Evolutionary conservation across 1,140 invertebrate species (phyloP).

Genomic region (Pararge aegeria): DNA sequence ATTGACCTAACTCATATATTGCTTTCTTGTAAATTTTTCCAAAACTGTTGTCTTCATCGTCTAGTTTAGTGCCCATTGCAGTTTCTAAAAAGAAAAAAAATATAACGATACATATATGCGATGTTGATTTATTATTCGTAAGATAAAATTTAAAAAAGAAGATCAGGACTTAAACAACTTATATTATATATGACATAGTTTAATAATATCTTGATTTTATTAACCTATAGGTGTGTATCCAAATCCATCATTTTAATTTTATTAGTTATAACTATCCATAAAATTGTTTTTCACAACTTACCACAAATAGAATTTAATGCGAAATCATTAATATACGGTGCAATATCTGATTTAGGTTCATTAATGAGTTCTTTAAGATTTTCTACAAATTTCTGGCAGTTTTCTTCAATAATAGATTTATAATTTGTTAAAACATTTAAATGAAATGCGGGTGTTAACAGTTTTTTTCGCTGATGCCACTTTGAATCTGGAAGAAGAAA

Average conservation of each 20-base stretch:
- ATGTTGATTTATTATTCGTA: no score
- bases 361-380: conserved; percentile 22
- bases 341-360: conserved; percentile 76
- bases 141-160: no score
- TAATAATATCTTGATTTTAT: no score
- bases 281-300: no score
- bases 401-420: conserved; percentile 78
- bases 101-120: not conserved
- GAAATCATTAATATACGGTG: conserved; percentile 85
- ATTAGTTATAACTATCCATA: no score
- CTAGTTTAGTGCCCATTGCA: conserved; percentile 72
- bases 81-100: conserved; percentile 47
- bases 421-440: conserved; percentile 93
- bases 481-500: conserved; percentile 81
- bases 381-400: conserved; percentile 44
- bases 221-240: no score
- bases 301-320: conserved; percentile 83
- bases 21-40: conserved; percentile 57
- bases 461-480: conserved; percentile 89
- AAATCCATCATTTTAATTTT: no score
- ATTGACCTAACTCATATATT: conserved; percentile 57
- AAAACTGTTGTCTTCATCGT: conserved; percentile 43
- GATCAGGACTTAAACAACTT: no score
- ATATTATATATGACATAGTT: no score
- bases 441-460: conserved; percentile 94